Conservation (phyloP, 2,113 vertebrate species). For the Alethe diademata region DNA sequence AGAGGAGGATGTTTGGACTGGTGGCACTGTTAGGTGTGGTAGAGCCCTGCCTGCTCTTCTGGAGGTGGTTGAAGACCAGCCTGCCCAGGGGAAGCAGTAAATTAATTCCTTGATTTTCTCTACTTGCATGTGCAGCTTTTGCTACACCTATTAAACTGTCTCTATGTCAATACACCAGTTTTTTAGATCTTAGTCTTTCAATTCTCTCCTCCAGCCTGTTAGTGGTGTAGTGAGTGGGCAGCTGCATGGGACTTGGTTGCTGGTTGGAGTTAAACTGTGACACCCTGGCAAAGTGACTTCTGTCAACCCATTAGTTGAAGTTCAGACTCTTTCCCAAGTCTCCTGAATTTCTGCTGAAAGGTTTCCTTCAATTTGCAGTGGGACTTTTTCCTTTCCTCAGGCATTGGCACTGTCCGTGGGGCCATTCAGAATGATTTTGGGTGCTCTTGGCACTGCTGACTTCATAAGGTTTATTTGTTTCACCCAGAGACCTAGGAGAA, state of each 20-base stretch:
- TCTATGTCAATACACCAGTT: not conserved
- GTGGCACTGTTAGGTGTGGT: accelerated
- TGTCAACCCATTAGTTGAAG: not conserved
- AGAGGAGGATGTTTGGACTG: not conserved
- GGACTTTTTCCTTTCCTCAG: not conserved
- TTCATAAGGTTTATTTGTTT: not conserved
- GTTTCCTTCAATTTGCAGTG: not conserved
- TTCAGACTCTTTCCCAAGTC: not conserved
- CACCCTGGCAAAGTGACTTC: not conserved
- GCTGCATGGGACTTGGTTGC: not conserved
- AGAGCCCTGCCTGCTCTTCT: not conserved
- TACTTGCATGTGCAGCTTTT: not conserved
- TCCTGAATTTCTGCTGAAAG: not conserved
- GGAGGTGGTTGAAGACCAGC: accelerated
- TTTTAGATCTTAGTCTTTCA: not conserved
- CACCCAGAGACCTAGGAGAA: not conserved
- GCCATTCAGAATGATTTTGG: not conserved
- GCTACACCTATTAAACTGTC: not conserved
- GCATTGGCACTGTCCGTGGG: not conserved
- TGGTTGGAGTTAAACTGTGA: not conserved
- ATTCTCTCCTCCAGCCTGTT: not conserved
- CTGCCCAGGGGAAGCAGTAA: not conserved
- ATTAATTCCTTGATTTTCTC: not conserved
- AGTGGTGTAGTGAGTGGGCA: not conserved
- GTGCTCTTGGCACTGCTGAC: not conserved